These are phyloP conservation scores for Prionailurus bengalensis DNA, from an alignment of 2,113 vertebrate genomes.

Conservation along the genomic window DNA sequence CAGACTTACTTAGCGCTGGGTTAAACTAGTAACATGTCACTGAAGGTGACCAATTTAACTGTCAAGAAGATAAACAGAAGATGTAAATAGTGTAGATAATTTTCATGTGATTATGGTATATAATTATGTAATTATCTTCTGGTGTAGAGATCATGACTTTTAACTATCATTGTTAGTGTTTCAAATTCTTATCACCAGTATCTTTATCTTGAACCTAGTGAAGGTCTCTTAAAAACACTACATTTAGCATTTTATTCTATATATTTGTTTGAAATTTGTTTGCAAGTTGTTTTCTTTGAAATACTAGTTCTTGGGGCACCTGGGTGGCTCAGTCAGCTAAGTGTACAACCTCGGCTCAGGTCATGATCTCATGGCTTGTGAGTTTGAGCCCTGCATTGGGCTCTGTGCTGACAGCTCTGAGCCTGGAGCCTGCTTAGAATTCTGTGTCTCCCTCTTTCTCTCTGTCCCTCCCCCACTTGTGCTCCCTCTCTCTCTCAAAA, in stretches of 20 bases:
- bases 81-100: not conserved
- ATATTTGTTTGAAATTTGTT: conserved; percentile 10
- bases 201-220: not conserved
- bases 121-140: not conserved
- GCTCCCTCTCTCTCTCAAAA: no score
- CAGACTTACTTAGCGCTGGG: not conserved
- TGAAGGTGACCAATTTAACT: not conserved
- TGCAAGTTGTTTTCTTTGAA: not conserved
- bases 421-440: no score
- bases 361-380: no score
- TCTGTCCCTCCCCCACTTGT: no score
- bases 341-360: no score
- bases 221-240: not conserved
- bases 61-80: not conserved
- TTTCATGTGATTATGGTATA: not conserved
- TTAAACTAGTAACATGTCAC: not conserved
- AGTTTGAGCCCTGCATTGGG: no score
- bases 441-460: no score
- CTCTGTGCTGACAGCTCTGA: no score
- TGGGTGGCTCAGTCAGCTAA: no score
- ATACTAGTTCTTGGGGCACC: not conserved
- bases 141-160: not conserved
- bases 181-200: not conserved
- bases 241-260: not conserved
- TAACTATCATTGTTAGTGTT: not conserved